Conservation (phyloP, 2,113 vertebrate species). For the Chroicocephalus ridibundus region DNA sequence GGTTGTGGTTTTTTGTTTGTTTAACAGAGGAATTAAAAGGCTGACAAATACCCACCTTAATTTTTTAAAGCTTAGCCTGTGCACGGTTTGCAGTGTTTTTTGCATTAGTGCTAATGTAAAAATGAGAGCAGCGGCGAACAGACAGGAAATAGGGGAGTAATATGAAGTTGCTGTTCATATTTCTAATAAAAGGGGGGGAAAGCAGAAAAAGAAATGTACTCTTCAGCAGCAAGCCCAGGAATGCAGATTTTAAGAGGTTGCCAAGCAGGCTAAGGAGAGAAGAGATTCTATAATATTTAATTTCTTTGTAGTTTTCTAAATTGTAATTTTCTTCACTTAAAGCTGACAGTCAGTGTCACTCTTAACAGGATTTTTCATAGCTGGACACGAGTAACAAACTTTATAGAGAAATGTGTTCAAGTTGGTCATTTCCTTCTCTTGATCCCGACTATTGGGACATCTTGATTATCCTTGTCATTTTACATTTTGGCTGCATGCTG, state of each 20-base stretch:
- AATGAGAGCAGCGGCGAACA: rapidly evolving
- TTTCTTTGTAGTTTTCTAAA: not conserved
- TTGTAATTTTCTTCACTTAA: not conserved
- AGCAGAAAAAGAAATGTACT: not conserved
- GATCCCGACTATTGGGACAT: rapidly evolving
- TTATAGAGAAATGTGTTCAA: not conserved
- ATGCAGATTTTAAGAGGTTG: not conserved
- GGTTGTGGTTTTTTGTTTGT: not conserved
- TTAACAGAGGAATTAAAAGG: not conserved
- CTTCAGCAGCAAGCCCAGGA: not conserved
- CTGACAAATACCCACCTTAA: not conserved
- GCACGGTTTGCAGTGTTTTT: not conserved
- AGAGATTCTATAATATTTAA: not conserved
- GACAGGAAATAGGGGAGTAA: not conserved
- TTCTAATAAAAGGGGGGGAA: not conserved
- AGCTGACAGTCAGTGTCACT: not conserved
- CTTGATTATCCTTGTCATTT: not conserved
- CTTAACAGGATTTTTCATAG: not conserved
- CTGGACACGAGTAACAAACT: not conserved
- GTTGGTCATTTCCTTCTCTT: not conserved
- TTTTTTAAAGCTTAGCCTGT: not conserved
- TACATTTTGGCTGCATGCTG: not conserved
- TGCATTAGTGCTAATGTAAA: not conserved
- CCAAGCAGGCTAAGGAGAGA: not conserved
- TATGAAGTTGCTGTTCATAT: not conserved